These are phyloP conservation scores for Plecotus auritus DNA, from an alignment of 2,113 vertebrate species.

Conservation along the genomic window DNA sequence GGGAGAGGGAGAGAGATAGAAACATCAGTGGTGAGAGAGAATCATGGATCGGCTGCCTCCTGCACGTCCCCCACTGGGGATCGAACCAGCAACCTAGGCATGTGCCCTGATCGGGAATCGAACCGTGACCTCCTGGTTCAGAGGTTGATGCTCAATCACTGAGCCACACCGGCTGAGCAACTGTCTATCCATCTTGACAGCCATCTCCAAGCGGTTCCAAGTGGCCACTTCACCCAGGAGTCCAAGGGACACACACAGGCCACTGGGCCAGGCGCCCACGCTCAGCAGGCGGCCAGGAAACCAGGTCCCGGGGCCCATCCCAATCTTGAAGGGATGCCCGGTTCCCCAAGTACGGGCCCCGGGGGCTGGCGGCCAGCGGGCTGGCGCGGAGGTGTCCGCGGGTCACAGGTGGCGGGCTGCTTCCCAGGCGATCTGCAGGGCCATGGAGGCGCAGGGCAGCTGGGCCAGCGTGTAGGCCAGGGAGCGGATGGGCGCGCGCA, in stretches of 20 bases:
- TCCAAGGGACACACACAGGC: background rate
- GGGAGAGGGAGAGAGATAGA: too few relatives aligned
- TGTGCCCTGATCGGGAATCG: too few relatives aligned
- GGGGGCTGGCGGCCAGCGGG: background rate
- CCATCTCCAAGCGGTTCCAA: background rate
- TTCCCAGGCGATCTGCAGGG: conserved; percentile 88
- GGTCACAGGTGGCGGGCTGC: conserved; percentile 79
- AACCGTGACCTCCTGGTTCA: too few relatives aligned
- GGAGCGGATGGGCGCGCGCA: conserved; percentile 89
- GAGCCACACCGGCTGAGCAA: too few relatives aligned
- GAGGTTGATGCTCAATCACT: too few relatives aligned
- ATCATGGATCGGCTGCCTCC: too few relatives aligned
- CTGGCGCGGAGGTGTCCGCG: accelerated
- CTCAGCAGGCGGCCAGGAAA: background rate
- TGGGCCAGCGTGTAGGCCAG: conserved; percentile 89
- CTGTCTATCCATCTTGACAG: background rate
- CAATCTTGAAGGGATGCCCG: background rate
- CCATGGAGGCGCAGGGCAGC: conserved; percentile 94
- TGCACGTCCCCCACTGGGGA: too few relatives aligned
- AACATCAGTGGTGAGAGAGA: too few relatives aligned
- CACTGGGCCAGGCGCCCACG: background rate
- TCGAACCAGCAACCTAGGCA: too few relatives aligned
- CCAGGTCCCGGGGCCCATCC: background rate
- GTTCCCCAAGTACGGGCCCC: background rate
- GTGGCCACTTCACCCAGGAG: background rate